phyloP scores from a whole-genome alignment of 2,888 invertebrate species.

The Neocrepidodera transversa region DNA sequence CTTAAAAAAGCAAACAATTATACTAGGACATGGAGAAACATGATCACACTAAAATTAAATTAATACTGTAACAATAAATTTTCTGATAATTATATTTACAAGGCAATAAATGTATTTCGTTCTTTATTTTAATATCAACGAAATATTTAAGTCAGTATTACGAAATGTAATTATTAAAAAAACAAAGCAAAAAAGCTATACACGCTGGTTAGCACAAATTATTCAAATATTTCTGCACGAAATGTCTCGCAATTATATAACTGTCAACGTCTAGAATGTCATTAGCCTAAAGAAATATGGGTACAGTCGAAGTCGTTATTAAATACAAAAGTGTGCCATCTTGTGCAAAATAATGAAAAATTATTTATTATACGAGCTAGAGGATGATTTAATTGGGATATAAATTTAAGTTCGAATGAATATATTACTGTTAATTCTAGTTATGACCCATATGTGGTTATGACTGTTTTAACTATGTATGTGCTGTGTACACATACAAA shows the following conservation, averaged over 20 bases:
- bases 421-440: not conserved
- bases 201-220: not conserved
- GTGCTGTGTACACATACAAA: not conserved
- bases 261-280: conserved; percentile 3
- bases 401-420: not conserved
- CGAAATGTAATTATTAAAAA: too few species aligned
- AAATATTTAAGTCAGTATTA: too few species aligned
- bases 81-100: too few species aligned
- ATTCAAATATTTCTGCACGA: conserved; percentile 7
- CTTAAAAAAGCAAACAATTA: too few species aligned
- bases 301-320: not conserved
- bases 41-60: too few species aligned
- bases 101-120: too few species aligned
- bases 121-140: too few species aligned
- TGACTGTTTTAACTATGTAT: not conserved
- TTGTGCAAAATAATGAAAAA: not conserved
- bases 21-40: too few species aligned
- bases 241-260: not conserved
- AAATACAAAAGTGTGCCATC: not conserved
- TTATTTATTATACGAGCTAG: not conserved
- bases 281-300: not conserved
- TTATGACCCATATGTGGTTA: not conserved
- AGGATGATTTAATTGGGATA: not conserved
- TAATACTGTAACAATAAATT: too few species aligned
- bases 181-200: not conserved